phyloP scores from a whole-genome alignment of 64 coral and sea anemone genomes.

The Acropora tenuis region DNA sequence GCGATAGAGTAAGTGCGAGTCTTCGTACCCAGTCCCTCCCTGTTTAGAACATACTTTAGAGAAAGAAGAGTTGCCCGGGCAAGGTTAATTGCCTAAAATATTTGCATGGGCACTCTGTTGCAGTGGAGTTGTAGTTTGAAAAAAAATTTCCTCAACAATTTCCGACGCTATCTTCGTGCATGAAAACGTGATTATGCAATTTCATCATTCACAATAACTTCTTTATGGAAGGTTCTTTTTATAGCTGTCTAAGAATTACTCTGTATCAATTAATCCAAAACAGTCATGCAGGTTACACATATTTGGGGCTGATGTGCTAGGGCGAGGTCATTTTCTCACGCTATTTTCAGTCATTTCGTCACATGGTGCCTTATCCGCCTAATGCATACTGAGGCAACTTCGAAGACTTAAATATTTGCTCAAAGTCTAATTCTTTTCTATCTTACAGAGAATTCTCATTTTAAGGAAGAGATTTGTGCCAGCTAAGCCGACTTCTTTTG shows the following conservation, averaged over 20 bases:
- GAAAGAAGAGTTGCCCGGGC: background rate
- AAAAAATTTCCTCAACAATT: background rate
- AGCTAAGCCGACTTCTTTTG: background rate
- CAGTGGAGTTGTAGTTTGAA: background rate
- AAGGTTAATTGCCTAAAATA: background rate
- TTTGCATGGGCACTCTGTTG: background rate
- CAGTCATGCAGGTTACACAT: background rate
- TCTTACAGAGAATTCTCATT: background rate
- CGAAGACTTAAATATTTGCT: background rate
- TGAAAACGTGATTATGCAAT: no score
- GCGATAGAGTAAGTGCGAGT: no score
- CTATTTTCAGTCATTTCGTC: background rate
- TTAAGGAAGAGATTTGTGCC: background rate
- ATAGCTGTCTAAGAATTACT: background rate
- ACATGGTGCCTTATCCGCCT: background rate
- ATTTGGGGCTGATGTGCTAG: background rate
- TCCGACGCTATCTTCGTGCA: no score
- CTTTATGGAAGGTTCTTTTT: no score
- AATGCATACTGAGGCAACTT: background rate
- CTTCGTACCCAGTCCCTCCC: background rate
- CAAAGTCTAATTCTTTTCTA: background rate
- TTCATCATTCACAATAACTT: no score
- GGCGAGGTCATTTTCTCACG: slow-evolving; percentile 14
- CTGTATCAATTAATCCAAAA: background rate
- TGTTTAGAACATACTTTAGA: background rate